Evolutionary conservation across 2,113 vertebrate species (phyloP).

Genomic region (Oreotragus oreotragus): DNA sequence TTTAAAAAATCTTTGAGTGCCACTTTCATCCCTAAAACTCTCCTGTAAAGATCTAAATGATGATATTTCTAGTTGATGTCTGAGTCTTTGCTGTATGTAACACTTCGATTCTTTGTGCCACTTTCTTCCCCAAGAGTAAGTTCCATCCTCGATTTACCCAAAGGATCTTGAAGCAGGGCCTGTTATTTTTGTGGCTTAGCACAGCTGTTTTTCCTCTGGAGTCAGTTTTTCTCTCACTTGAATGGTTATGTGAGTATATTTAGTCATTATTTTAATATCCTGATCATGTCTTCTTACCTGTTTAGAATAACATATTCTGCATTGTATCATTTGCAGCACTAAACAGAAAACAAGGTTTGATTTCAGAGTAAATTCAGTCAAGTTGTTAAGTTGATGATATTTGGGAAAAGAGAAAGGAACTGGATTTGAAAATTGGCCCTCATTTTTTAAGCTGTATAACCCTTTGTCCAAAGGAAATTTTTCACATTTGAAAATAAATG

Average conservation of each 20-base stretch:
- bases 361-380: conserved; percentile 28
- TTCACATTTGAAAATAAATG: neutral
- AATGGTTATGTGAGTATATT: conserved; percentile 37
- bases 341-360: conserved; percentile 29
- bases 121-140: neutral
- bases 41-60: neutral
- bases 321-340: conserved; percentile 14
- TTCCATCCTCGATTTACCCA: neutral
- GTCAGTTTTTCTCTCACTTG: conserved; percentile 5
- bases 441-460: conserved; percentile 6
- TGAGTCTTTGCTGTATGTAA: neutral
- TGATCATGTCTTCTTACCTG: conserved; percentile 24
- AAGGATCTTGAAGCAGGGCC: neutral
- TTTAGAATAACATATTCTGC: conserved; percentile 30
- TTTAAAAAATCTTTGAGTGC: neutral
- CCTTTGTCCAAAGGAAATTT: neutral
- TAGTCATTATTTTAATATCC: conserved; percentile 43
- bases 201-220: neutral
- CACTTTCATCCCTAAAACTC: neutral
- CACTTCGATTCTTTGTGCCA: neutral
- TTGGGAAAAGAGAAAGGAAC: neutral
- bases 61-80: neutral
- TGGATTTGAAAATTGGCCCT: neutral
- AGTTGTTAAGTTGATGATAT: neutral
- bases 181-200: neutral